Evolutionary conservation across 1,140 invertebrate genomes (phyloP).

Genomic region (Paraescarpia echinospica): DNA sequence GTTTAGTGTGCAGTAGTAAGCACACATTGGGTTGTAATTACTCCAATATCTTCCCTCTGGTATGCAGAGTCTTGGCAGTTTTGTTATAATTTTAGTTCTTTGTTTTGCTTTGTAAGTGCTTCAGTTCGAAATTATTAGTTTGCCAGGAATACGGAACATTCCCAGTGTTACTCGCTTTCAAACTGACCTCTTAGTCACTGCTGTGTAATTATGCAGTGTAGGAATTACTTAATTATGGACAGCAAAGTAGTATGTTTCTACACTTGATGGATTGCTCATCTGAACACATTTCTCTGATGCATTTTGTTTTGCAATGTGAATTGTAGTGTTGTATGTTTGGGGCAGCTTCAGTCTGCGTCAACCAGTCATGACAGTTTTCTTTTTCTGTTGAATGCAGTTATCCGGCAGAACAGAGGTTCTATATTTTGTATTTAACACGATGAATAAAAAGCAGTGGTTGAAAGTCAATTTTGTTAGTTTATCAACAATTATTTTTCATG

Average conservation of each 20-base stretch:
- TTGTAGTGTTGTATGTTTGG: not conserved
- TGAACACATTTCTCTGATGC: not conserved
- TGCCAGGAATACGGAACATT: not conserved
- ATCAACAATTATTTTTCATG: not conserved
- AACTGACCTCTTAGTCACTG: not conserved
- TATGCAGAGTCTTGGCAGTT: not conserved
- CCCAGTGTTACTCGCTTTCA: not conserved
- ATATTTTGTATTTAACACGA: slow-evolving; percentile 2
- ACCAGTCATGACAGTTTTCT: not conserved
- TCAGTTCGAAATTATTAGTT: not conserved
- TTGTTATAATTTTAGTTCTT: not conserved
- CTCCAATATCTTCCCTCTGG: not conserved
- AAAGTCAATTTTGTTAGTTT: not conserved
- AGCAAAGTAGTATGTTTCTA: not conserved
- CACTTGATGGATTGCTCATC: not conserved
- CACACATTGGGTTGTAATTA: not conserved
- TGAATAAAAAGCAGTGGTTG: slow-evolving; percentile 1
- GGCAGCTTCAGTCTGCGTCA: not conserved
- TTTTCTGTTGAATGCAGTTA: not conserved
- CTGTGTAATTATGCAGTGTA: not conserved
- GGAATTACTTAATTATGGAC: too few relatives aligned
- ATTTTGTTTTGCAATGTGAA: not conserved
- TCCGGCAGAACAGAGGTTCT: not conserved
- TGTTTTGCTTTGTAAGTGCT: slow-evolving; percentile 4
- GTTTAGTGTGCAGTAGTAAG: not conserved